phyloP scores from a whole-genome alignment of 2,113 vertebrate genomes.

The Tenrec ecaudatus region DNA sequence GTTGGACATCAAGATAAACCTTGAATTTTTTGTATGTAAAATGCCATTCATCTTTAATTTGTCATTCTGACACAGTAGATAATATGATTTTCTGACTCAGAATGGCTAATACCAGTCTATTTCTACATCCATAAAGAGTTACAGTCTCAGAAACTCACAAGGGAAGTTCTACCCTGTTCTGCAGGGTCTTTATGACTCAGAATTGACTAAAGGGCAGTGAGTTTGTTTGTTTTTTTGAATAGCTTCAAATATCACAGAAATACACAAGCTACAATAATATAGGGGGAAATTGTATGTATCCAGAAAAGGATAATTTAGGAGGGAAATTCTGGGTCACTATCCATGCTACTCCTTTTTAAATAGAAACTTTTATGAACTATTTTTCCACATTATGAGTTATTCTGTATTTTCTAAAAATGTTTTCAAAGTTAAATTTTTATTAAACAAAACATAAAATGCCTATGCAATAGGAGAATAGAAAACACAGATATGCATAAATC shows the following conservation, averaged over 20 bases:
- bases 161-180: too few species aligned
- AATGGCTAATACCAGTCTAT: too few species aligned
- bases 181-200: too few species aligned
- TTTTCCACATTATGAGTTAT: too few species aligned
- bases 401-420: background rate
- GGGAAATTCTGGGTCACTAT: background rate
- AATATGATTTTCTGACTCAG: too few species aligned
- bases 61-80: too few species aligned
- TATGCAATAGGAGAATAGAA: background rate
- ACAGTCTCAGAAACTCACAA: too few species aligned
- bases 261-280: background rate
- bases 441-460: background rate
- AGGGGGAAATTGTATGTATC: too few species aligned
- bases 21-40: too few species aligned
- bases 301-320: background rate
- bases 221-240: background rate
- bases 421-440: slow-evolving; percentile 31
- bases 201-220: background rate
- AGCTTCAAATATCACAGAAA: background rate
- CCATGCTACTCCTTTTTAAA: background rate
- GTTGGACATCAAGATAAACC: too few species aligned
- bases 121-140: too few species aligned
- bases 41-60: too few species aligned
- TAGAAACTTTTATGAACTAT: background rate
- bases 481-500: background rate